phyloP scores from a whole-genome alignment of 2,888 invertebrate genomes.

The Lucinisca nassula region DNA sequence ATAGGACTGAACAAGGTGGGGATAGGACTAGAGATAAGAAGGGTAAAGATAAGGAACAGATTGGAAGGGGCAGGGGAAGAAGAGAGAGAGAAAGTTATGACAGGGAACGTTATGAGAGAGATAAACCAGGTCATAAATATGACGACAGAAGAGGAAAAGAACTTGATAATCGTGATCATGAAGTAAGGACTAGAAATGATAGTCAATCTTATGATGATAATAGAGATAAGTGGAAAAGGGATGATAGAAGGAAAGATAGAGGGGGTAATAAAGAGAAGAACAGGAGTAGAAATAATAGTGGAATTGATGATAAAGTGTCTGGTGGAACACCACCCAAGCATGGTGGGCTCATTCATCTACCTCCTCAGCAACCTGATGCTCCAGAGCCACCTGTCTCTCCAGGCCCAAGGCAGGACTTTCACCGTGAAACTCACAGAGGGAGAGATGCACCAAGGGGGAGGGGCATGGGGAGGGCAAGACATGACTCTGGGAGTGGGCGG shows the following conservation, averaged over 20 bases:
- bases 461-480: conserved; percentile 45
- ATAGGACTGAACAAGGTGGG: background rate
- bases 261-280: conserved; percentile 8
- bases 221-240: conserved; percentile 15
- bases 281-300: conserved; percentile 13
- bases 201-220: background rate
- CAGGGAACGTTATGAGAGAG: conserved; percentile 28
- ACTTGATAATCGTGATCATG: conserved; percentile 3
- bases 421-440: background rate
- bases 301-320: conserved; percentile 17
- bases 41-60: background rate
- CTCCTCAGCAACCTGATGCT: conserved; percentile 52
- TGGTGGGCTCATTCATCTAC: conserved; percentile 74
- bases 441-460: background rate
- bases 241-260: conserved; percentile 30
- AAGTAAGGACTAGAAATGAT: conserved; percentile 4
- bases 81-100: conserved; percentile 41
- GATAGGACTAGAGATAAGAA: background rate
- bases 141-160: conserved; percentile 29
- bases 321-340: conserved; percentile 38
- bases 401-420: background rate
- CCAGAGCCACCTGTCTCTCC: conserved; percentile 30
- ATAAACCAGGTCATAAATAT: conserved; percentile 45
- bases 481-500: conserved; percentile 70
- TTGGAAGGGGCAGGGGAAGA: background rate